Evolutionary conservation across 2,797 vertebrate species (phyloP).

Genomic region (Macropus fuliginosus): DNA sequence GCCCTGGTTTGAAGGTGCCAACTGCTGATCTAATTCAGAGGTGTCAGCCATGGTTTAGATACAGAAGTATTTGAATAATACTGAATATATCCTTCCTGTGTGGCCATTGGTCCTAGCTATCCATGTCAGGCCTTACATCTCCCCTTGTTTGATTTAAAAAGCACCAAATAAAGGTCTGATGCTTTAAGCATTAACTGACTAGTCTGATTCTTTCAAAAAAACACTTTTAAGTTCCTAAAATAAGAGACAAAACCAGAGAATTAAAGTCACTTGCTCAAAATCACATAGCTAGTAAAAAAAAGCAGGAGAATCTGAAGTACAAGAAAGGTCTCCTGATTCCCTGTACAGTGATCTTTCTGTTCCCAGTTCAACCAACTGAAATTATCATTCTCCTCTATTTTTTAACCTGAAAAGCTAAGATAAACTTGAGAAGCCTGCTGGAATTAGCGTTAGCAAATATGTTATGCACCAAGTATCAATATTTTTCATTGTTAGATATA

Average conservation of each 20-base stretch:
- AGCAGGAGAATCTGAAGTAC: not conserved
- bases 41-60: not conserved
- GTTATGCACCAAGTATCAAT: slow-evolving; percentile 7
- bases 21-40: not conserved
- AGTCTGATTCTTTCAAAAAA: not conserved
- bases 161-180: not conserved
- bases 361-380: not conserved
- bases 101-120: not conserved
- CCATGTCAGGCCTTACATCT: not conserved
- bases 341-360: not conserved
- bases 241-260: slow-evolving; percentile 1
- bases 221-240: not conserved
- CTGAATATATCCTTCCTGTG: not conserved
- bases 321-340: not conserved
- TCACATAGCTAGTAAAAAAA: not conserved
- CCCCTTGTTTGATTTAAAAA: not conserved
- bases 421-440: slow-evolving; percentile 44
- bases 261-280: not conserved
- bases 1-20: not conserved
- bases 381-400: not conserved
- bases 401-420: slow-evolving; percentile 6
- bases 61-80: not conserved
- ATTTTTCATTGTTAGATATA: slow-evolving; percentile 50
- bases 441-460: slow-evolving; percentile 58
- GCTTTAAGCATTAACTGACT: not conserved